These are phyloP conservation scores for Eristalis pertinax DNA, from an alignment of 2,888 invertebrate genomes.

Conservation along the genomic window DNA sequence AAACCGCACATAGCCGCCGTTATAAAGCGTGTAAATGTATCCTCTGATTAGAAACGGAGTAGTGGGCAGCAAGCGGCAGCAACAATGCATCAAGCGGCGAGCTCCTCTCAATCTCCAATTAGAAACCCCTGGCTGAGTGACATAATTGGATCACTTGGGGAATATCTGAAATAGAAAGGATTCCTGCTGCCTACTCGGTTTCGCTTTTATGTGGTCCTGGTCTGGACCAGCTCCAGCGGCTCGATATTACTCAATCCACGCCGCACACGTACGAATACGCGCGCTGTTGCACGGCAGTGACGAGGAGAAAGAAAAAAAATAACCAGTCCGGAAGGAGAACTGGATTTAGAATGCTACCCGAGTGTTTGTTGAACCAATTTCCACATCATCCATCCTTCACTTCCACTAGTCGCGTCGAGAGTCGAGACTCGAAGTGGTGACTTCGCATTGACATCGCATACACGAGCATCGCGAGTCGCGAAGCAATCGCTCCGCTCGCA, in stretches of 20 bases:
- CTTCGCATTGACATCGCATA: slow-evolving; percentile 38
- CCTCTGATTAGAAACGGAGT: slow-evolving; percentile 52
- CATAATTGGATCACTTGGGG: slow-evolving; percentile 68
- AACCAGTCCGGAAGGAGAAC: slow-evolving; percentile 72
- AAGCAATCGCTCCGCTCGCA: slow-evolving; percentile 28
- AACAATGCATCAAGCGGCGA: slow-evolving; percentile 21
- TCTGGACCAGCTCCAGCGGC: slow-evolving; percentile 24
- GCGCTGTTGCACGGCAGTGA: background rate
- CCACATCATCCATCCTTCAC: slow-evolving; percentile 69
- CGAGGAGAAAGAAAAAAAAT: slow-evolving; percentile 13
- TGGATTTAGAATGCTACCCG: slow-evolving; percentile 61
- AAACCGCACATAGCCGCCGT: slow-evolving; percentile 65
- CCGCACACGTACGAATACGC: background rate
- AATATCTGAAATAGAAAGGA: slow-evolving; percentile 69
- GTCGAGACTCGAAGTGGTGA: slow-evolving; percentile 34
- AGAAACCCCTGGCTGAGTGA: slow-evolving; percentile 64
- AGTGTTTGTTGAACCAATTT: slow-evolving; percentile 57
- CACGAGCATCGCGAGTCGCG: background rate
- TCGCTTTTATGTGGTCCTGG: slow-evolving; percentile 57
- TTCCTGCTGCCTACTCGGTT: slow-evolving; percentile 45
- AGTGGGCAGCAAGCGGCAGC: slow-evolving; percentile 58
- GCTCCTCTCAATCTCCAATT: slow-evolving; percentile 55
- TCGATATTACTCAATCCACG: slow-evolving; percentile 62
- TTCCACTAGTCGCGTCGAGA: slow-evolving; percentile 37
- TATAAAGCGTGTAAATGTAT: slow-evolving; percentile 66